Conservation (phyloP, 2,797 vertebrate species). For the Ctenopoma multispine region DNA sequence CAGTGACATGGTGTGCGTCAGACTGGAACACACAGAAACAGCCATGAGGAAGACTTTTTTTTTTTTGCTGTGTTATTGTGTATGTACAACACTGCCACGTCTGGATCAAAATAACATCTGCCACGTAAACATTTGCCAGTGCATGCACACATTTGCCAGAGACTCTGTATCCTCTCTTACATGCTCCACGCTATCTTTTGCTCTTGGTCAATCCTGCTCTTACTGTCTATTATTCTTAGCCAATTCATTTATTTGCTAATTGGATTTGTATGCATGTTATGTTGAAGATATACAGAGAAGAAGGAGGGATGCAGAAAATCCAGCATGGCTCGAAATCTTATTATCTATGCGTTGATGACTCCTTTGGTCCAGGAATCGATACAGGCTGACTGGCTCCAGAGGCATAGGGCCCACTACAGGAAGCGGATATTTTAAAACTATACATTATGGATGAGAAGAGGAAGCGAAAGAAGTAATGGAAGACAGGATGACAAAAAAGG, state of each 20-base stretch:
- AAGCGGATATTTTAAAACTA: slow-evolving; percentile 62
- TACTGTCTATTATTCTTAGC: slow-evolving; percentile 7
- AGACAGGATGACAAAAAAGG: neutral
- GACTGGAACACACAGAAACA: slow-evolving; percentile 12
- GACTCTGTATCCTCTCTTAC: neutral
- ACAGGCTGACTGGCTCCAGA: slow-evolving; percentile 55
- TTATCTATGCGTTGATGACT: slow-evolving; percentile 72
- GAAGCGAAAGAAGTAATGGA: slow-evolving; percentile 8
- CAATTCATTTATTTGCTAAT: slow-evolving; percentile 26
- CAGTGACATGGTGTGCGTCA: slow-evolving; percentile 31
- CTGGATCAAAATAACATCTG: slow-evolving; percentile 19
- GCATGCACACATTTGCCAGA: neutral
- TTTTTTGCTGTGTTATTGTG: slow-evolving; percentile 17
- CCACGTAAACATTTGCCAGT: slow-evolving; percentile 23
- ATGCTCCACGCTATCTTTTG: neutral
- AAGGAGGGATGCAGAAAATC: slow-evolving; percentile 50
- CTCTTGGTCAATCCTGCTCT: neutral
- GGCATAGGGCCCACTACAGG: slow-evolving; percentile 60
- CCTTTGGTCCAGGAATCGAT: slow-evolving; percentile 68
- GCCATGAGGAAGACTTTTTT: slow-evolving; percentile 15
- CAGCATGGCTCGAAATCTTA: slow-evolving; percentile 64
- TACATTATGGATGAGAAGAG: slow-evolving; percentile 73
- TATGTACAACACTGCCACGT: slow-evolving; percentile 12
- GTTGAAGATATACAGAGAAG: slow-evolving; percentile 29
- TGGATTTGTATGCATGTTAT: slow-evolving; percentile 24